Conservation (phyloP, 2,888 invertebrate genomes). For the Drosophila sordidula region DNA sequence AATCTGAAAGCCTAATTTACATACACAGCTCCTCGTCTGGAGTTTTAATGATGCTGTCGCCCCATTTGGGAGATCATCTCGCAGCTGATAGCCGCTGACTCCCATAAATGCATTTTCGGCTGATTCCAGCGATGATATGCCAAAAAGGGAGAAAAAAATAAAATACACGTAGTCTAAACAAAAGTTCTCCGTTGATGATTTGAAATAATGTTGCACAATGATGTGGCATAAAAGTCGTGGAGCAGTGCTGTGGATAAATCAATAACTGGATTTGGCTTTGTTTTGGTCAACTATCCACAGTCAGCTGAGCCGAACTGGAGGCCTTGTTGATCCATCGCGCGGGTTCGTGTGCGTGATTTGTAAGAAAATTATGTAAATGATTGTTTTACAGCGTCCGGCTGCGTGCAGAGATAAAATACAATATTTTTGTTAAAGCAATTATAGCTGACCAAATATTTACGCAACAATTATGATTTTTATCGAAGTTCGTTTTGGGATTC, state of each 20-base stretch:
- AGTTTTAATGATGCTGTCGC: slow-evolving; percentile 70
- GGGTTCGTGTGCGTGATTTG: slow-evolving; percentile 70
- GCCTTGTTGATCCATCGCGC: slow-evolving; percentile 19
- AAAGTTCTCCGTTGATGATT: slow-evolving; percentile 65
- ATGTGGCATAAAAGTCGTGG: slow-evolving; percentile 63
- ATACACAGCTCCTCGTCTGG: slow-evolving; percentile 47
- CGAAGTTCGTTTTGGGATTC: slow-evolving; percentile 7
- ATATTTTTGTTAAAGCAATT: slow-evolving; percentile 74
- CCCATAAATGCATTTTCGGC: slow-evolving; percentile 51
- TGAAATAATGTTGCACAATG: slow-evolving; percentile 71
- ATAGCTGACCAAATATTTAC: slow-evolving; percentile 78
- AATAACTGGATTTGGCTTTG: slow-evolving; percentile 54
- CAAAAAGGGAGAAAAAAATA: slow-evolving; percentile 40
- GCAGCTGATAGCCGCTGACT: slow-evolving; percentile 36
- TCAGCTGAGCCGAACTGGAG: background rate
- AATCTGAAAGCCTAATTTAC: slow-evolving; percentile 68
- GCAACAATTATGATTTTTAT: slow-evolving; percentile 77
- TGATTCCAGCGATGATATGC: slow-evolving; percentile 69
- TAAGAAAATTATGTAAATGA: slow-evolving; percentile 77
- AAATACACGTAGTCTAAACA: slow-evolving; percentile 37
- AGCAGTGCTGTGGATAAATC: slow-evolving; percentile 58
- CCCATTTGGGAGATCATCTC: slow-evolving; percentile 45
- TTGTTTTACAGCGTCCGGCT: slow-evolving; percentile 60
- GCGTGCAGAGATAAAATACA: slow-evolving; percentile 48
- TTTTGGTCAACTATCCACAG: slow-evolving; percentile 24